Evolutionary conservation across 2,113 vertebrate species (phyloP).

Genomic region (Aegotheles bennettii): DNA sequence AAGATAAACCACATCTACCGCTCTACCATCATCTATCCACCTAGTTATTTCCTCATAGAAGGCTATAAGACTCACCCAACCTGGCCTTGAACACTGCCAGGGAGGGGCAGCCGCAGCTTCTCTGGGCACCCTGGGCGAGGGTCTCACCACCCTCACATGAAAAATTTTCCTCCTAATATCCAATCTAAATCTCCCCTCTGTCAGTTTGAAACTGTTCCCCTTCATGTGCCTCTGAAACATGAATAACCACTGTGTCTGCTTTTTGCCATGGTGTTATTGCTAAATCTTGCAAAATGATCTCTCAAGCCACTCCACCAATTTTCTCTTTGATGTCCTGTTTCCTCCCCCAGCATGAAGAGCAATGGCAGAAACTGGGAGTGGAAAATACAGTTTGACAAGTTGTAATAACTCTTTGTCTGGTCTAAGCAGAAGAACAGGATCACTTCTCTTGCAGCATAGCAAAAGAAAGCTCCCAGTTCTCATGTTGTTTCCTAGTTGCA

Average conservation of each 20-base stretch:
- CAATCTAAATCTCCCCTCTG: too few relatives aligned
- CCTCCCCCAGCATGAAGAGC: neutral
- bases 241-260: neutral
- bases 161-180: too few relatives aligned
- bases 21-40: too few relatives aligned
- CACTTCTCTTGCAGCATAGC: neutral
- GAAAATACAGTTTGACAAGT: neutral
- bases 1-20: too few relatives aligned
- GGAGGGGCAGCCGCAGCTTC: too few relatives aligned
- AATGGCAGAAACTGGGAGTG: neutral
- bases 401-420: neutral
- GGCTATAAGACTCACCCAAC: too few relatives aligned
- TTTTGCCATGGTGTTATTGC: neutral
- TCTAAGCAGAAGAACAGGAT: neutral
- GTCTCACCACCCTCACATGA: too few relatives aligned
- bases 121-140: too few relatives aligned
- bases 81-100: too few relatives aligned
- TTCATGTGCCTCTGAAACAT: neutral
- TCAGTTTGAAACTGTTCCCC: too few relatives aligned
- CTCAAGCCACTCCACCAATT: neutral
- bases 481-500: rapidly evolving
- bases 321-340: neutral
- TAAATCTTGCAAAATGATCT: neutral
- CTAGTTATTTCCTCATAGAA: too few relatives aligned
- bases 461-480: neutral